Base-by-base conservation (phyloP, 2,797 vertebrate genomes). In the Eupleurogrammus muticus region DNA sequence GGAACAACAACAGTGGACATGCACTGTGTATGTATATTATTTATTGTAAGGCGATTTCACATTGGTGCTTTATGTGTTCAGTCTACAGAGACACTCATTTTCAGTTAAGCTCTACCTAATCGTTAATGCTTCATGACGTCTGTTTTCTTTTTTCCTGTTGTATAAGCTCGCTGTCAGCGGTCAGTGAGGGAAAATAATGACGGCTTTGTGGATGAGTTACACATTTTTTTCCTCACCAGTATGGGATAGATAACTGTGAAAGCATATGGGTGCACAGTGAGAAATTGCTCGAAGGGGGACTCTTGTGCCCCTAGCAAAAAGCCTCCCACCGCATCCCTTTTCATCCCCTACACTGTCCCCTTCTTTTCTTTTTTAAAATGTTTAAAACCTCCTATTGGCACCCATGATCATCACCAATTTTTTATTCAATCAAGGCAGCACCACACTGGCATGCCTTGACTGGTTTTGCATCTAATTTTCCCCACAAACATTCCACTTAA, bases 221-320 rank as follows among this genome's bases (percentile, higher is more conserved):
- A 70, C 55, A 65, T 55, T 51, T 71, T 57, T 65, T 32, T 11
- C 7, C 51, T 52, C 44, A 24, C 7, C 13, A 36, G 11, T 24
- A 11, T 46, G 14, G 13, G 48, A 40, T 66, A 32, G 61, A 62
- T 47, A 66, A 66, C 62, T 64, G 55, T 52, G 54, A 64, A 69
- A 65, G 58, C 64, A 81, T 76, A 72, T 59, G 74, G 69, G 64
- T 68, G 44, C 65, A 64, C 16, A 35, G 54, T 77, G 82, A 80
- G 74, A 73, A 67, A 76, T 77, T 56, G 62, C 68, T n/a, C 48
- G 52, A 66, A 56, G 73, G 14, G 49, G 35, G 59, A 55, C 51
- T 52, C 40, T 21, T 50, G 14, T 72, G 53, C 60, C 80, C 63
- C 42, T 14, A 63, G 73, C 48, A 34, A 81, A 74, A 56, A 3